Base-by-base conservation (phyloP, 2,797 vertebrate species). In the Helostoma temminkii region DNA sequence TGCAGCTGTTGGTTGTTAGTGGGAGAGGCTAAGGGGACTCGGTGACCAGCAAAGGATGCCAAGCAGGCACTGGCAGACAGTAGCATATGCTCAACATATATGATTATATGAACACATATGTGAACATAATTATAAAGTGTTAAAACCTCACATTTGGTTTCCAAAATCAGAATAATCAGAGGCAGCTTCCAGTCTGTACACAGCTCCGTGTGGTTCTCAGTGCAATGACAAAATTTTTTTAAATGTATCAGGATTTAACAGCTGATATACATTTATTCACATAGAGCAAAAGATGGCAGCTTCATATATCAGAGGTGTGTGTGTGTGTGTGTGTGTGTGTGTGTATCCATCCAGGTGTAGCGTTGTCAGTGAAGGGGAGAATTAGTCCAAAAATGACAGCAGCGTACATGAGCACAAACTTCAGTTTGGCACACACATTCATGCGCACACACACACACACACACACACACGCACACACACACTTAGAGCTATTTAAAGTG, bases 361-460 rank as follows among this genome's bases (percentile, higher is more conserved):
- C 68, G 56, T 49, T 64, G 64, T 69, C 76, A 78, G 28, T 78
- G 75, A 81, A 74, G 83, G 76, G 66, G 78, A 83, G 83, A 87
- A 83, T 84, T 74, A 79, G 76, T 60, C 77, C 49, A 53, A 78
- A 71, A 77, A 77, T 58, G 73, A 68, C 62, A 67, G 53, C 54
- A 53, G 59, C 6, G 24, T 69, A 66, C 46, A 61, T 62, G 32
- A 73, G 58, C 62, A 64, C 55, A 55, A 19, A 64, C 48, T 61
- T 52, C 28, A 57, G 66, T 71, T 67, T 67, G 10, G 42, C 15
- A 10, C 12, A 0, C n/a, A n/a, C n/a, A n/a, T n/a, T n/a, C n/a
- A n/a, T n/a, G n/a, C n/a, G n/a, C 67, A 50, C 60, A 56, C 49
- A 37, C 41, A 59, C 34, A 43, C 24, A 42, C 39, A 53, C 32